Evolutionary conservation across 2,113 vertebrate species (phyloP).

Genomic region (Poeciliopsis prolifica): DNA sequence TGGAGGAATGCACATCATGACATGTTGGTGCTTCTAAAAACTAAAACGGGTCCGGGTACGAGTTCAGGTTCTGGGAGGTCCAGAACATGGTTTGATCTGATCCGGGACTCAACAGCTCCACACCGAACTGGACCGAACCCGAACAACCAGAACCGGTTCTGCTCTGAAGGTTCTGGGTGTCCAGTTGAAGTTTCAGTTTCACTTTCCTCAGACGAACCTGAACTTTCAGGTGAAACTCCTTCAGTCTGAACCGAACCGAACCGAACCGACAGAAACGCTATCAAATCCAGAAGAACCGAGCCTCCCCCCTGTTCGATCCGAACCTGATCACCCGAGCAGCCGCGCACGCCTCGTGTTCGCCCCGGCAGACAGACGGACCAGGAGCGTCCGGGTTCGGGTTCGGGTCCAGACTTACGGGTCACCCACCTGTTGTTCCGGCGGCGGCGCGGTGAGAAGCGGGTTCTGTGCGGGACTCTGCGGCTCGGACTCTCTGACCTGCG

Average conservation of each 20-base stretch:
- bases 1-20: not conserved
- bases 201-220: not conserved
- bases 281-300: not conserved
- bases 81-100: not conserved
- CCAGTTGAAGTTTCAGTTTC: not conserved
- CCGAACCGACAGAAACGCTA: not conserved
- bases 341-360: not conserved
- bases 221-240: no score
- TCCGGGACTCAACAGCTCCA: not conserved
- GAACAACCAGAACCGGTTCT: not conserved
- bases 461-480: not conserved
- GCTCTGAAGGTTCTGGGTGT: not conserved
- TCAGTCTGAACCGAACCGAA: not conserved
- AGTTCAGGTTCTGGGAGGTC: not conserved
- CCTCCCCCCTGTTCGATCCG: not conserved
- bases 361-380: not conserved
- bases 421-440: not conserved
- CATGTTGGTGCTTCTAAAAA: no score
- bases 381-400: not conserved
- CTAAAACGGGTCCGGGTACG: no score
- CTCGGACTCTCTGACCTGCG: not conserved
- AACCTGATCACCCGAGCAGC: conserved; percentile 1
- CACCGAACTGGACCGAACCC: not conserved
- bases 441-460: no score
- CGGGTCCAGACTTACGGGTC: not conserved